Conservation (phyloP, 2,797 vertebrate species). For the Chaenodraco wilsoni region DNA sequence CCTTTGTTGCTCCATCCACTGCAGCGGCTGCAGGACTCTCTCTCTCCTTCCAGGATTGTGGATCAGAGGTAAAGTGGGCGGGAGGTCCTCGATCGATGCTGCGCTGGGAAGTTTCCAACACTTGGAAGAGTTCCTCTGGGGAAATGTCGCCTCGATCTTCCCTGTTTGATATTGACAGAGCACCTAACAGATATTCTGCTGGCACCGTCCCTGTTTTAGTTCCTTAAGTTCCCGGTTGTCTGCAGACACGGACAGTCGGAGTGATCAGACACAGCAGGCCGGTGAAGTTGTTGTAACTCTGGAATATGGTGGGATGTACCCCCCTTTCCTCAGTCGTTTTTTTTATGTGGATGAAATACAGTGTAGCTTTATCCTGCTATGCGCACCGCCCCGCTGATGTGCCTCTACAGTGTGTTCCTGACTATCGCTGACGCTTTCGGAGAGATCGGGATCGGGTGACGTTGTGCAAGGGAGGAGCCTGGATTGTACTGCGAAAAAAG, state of each 20-base stretch:
- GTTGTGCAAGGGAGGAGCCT: constrained; percentile 77
- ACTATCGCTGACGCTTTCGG: constrained; percentile 67
- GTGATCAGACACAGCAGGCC: constrained; percentile 12
- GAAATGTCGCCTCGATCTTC: constrained; percentile 27
- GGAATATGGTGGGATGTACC: constrained; percentile 26
- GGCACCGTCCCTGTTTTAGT: constrained; percentile 36
- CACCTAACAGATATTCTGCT: constrained; percentile 46
- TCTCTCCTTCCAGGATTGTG: constrained; percentile 55
- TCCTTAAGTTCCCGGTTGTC: constrained; percentile 49
- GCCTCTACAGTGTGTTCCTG: constrained; percentile 65
- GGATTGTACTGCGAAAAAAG: constrained; percentile 61
- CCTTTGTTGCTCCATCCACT: constrained; percentile 76
- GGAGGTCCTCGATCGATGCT: constrained; percentile 77
- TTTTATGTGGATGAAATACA: constrained; percentile 21
- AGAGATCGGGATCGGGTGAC: constrained; percentile 79
- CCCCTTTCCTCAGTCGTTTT: neutral
- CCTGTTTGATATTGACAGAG: constrained; percentile 12
- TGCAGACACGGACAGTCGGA: constrained; percentile 30
- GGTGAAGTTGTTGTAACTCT: constrained; percentile 64
- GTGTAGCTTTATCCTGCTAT: constrained; percentile 31
- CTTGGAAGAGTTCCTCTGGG: constrained; percentile 54
- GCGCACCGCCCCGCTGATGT: constrained; percentile 66
- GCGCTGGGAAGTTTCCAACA: constrained; percentile 75
- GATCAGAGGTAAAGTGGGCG: constrained; percentile 73
- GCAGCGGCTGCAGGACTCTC: constrained; percentile 62